A percentile compares a stretch with the other conserved stretches of the same genome.
Evolutionary conservation across 2,888 invertebrate genomes (phyloP).

Genomic region (Conchocele bisecta): DNA sequence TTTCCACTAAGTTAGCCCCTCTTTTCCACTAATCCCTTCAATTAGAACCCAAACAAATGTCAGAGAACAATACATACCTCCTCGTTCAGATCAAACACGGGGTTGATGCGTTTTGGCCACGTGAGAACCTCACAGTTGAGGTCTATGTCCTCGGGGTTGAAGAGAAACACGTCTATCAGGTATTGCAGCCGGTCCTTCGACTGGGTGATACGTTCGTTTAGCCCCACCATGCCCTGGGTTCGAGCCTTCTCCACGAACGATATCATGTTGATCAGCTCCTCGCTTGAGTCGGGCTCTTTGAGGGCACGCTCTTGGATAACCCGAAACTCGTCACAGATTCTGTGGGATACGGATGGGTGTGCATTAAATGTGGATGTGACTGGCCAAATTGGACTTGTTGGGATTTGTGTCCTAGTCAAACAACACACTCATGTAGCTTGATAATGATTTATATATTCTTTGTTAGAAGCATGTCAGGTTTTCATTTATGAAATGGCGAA

Average conservation of each 20-base stretch:
- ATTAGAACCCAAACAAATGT: no score
- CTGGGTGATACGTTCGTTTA: slow-evolving; percentile 88
- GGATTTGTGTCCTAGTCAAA: no score
- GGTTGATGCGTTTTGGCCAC: slow-evolving; percentile 92
- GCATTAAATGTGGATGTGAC: not conserved
- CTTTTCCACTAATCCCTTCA: no score
- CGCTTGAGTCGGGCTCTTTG: slow-evolving; percentile 90
- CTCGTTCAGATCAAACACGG: slow-evolving; percentile 91
- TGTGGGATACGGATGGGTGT: slow-evolving; percentile 76
- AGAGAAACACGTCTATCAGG: slow-evolving; percentile 90
- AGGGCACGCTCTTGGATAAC: slow-evolving; percentile 88
- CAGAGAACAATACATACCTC: slow-evolving; percentile 78
- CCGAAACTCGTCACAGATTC: slow-evolving; percentile 87
- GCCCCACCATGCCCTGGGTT: slow-evolving; percentile 87
- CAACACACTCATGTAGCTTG: no score
- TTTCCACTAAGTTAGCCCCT: no score
- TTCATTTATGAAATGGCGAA: no score
- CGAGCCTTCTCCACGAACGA: slow-evolving; percentile 91
- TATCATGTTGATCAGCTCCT: slow-evolving; percentile 91
- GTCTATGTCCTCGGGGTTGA: slow-evolving; percentile 89
- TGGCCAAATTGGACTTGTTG: no score
- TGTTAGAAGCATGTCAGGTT: no score
- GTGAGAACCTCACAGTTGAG: slow-evolving; percentile 92
- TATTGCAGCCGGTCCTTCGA: slow-evolving; percentile 80
- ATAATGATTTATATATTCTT: no score